These are phyloP conservation scores for Myopa tessellatipennis DNA, from an alignment of 2,888 invertebrate species.

Conservation along the genomic window DNA sequence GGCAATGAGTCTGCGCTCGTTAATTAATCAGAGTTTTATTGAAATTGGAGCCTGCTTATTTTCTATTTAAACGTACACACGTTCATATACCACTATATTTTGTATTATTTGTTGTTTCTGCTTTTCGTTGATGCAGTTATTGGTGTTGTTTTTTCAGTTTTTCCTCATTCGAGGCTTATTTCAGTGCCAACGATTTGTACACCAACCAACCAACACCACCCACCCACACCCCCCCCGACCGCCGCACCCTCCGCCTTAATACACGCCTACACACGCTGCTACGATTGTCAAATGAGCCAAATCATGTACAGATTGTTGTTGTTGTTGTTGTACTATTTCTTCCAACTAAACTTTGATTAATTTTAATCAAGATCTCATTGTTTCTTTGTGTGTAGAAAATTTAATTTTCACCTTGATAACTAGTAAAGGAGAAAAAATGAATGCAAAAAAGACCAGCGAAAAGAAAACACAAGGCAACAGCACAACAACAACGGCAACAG, in stretches of 20 bases:
- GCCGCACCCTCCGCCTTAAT: neutral
- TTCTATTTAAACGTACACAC: neutral
- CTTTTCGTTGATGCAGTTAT: neutral
- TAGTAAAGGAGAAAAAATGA: neutral
- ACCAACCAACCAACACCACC: no score
- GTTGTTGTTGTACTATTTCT: constrained; percentile 13
- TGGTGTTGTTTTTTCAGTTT: neutral
- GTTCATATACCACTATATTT: neutral
- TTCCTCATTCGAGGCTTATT: neutral
- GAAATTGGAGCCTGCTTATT: neutral
- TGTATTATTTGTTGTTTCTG: neutral
- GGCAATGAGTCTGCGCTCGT: constrained; percentile 4
- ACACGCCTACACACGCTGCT: neutral
- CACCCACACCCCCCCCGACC: neutral
- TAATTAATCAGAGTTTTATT: constrained; percentile 26
- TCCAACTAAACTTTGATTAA: constrained; percentile 18
- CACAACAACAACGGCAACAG: neutral
- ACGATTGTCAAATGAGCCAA: neutral
- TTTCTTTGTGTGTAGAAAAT: constrained; percentile 27
- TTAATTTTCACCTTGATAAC: constrained; percentile 36
- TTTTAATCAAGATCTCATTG: constrained; percentile 32
- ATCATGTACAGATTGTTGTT: constrained; percentile 5
- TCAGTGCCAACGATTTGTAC: neutral
- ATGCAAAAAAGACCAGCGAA: neutral
- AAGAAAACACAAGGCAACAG: neutral